Conservation (phyloP, 1,140 invertebrate genomes). For the Potamilus streckersoni region DNA sequence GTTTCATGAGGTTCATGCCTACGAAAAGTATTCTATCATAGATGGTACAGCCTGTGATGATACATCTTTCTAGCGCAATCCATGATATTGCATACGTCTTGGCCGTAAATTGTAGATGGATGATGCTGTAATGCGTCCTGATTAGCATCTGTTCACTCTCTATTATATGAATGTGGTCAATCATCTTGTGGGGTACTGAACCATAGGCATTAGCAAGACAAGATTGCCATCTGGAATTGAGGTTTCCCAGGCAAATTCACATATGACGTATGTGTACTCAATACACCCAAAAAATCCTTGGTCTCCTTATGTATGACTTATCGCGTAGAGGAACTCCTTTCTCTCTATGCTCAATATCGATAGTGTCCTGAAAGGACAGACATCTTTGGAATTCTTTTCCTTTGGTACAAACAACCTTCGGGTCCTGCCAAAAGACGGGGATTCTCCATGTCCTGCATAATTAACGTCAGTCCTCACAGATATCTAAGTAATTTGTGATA, state of each 20-base stretch:
- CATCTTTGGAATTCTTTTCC: slow-evolving; percentile 2
- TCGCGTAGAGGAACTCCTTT: background rate
- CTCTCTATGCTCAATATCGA: slow-evolving; percentile 8
- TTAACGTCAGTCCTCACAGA: background rate
- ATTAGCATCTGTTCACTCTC: background rate
- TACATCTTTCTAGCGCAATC: slow-evolving; percentile 19
- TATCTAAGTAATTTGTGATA: background rate
- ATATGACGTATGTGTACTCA: slow-evolving; percentile 19
- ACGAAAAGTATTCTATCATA: slow-evolving; percentile 15
- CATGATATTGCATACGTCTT: slow-evolving; percentile 19
- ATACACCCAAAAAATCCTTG: slow-evolving; percentile 15
- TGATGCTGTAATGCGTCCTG: slow-evolving; percentile 8
- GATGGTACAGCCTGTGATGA: slow-evolving; percentile 26
- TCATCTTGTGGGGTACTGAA: slow-evolving; percentile 16
- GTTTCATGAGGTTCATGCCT: slow-evolving; percentile 11
- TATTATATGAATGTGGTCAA: slow-evolving; percentile 12
- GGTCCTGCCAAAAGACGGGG: background rate
- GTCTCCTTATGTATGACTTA: slow-evolving; percentile 21
- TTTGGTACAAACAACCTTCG: slow-evolving; percentile 10
- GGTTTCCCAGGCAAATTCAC: slow-evolving; percentile 14
- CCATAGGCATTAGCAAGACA: slow-evolving; percentile 20
- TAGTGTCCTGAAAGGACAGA: slow-evolving; percentile 12
- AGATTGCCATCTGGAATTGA: slow-evolving; percentile 25
- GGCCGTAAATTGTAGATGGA: slow-evolving; percentile 16
- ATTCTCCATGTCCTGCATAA: slow-evolving; percentile 7